Percentiles rank a stretch among this genome's conserved stretches.
phyloP scores from a whole-genome alignment of 2,113 vertebrate species.

The Paramormyrops kingsleyae region DNA sequence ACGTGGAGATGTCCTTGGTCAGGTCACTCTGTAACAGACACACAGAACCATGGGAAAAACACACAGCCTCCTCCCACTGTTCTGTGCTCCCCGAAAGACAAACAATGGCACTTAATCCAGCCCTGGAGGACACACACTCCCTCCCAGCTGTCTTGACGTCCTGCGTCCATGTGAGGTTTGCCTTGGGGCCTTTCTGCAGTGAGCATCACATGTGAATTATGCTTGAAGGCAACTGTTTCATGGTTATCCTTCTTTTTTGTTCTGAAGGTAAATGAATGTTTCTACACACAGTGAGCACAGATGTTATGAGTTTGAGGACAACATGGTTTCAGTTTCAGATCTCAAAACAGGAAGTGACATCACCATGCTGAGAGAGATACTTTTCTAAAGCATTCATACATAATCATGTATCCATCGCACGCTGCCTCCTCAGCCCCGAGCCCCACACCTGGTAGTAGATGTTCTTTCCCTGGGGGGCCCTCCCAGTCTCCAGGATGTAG shows the following conservation, averaged over 20 bases:
- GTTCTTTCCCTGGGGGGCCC: slow-evolving; percentile 84
- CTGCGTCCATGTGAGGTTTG: neutral
- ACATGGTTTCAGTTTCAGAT: neutral
- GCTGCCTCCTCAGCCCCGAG: neutral
- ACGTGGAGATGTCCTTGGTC: slow-evolving; percentile 88
- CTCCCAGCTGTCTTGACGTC: neutral
- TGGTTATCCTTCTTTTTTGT: neutral
- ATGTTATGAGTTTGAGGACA: neutral
- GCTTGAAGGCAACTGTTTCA: neutral
- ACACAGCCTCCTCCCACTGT: neutral
- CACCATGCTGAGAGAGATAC: neutral
- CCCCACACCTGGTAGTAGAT: slow-evolving; percentile 90
- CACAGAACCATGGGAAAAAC: neutral
- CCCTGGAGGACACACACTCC: neutral
- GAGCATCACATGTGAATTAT: neutral
- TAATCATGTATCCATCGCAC: neutral
- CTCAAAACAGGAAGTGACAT: neutral
- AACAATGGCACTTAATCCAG: neutral
- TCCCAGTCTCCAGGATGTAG: slow-evolving; percentile 87
- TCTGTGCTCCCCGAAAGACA: neutral
- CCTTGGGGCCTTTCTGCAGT: neutral
- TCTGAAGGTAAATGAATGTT: neutral
- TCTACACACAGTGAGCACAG: neutral
- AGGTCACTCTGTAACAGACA: slow-evolving; percentile 73
- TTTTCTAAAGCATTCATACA: neutral